A percentile compares a stretch with the other conserved stretches of the same genome.
phyloP scores from a whole-genome alignment of 1,140 invertebrate genomes.

The Drosophila carrolli region DNA sequence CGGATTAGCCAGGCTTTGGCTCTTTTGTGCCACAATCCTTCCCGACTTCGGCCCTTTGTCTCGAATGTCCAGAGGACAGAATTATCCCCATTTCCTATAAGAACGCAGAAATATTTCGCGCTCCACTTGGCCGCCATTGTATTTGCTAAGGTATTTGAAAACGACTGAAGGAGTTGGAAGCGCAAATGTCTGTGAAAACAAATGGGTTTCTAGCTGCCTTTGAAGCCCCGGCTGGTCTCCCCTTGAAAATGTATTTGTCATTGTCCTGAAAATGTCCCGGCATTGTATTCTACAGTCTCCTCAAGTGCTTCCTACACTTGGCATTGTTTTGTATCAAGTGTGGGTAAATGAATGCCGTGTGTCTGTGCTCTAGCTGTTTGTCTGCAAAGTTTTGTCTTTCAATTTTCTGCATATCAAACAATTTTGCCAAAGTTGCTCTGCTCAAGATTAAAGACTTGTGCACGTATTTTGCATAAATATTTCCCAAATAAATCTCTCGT shows the following conservation, averaged over 20 bases:
- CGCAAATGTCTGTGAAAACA: constrained; percentile 59
- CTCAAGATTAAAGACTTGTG: constrained; percentile 73
- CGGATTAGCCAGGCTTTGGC: constrained; percentile 1
- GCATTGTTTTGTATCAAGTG: constrained; percentile 67
- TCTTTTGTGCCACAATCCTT: constrained; percentile 11
- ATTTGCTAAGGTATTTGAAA: constrained; percentile 22
- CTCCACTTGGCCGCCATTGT: constrained; percentile 37
- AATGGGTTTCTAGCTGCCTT: constrained; percentile 83
- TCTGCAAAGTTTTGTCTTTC: constrained; percentile 81
- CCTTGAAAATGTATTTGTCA: constrained; percentile 86
- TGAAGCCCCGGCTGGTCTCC: constrained; percentile 70
- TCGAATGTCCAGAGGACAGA: constrained; percentile 31
- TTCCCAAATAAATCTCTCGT: constrained; percentile 53
- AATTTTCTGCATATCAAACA: constrained; percentile 83
- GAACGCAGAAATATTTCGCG: constrained; percentile 27
- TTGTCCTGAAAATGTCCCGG: constrained; percentile 85
- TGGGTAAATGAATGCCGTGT: constrained; percentile 24
- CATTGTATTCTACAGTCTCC: constrained; percentile 43
- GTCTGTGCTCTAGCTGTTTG: constrained; percentile 22
- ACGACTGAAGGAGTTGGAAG: constrained; percentile 27
- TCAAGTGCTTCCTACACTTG: constrained; percentile 54
- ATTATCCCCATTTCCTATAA: constrained; percentile 42
- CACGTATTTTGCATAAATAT: constrained; percentile 81
- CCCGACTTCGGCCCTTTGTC: constrained; percentile 14
- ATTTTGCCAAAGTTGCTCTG: constrained; percentile 60